These are phyloP conservation scores for Bostrychus sinensis DNA, from an alignment of 2,113 vertebrate genomes.

Conservation along the genomic window DNA sequence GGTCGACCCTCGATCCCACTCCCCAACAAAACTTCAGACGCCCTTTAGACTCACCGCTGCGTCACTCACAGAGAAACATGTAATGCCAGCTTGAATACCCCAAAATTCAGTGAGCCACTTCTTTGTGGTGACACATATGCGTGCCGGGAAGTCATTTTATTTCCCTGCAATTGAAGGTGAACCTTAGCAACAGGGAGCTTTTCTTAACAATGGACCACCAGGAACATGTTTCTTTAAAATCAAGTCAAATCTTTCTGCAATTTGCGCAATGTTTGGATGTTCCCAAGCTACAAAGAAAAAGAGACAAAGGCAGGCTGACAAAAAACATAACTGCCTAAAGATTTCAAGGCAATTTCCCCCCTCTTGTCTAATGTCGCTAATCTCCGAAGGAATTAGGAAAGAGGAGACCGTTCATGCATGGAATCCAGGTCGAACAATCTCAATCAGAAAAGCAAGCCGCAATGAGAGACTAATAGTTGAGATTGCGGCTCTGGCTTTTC, in stretches of 20 bases:
- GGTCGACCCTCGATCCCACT: constrained; percentile 18
- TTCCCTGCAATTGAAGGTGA: background rate
- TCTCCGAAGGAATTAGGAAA: constrained; percentile 19
- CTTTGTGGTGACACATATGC: background rate
- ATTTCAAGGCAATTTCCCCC: constrained; percentile 31
- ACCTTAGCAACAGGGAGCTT: background rate
- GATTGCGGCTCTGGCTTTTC: background rate
- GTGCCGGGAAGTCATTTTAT: background rate
- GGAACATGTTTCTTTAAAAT: background rate
- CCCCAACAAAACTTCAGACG: constrained; percentile 10
- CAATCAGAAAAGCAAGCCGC: constrained; percentile 22
- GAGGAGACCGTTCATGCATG: constrained; percentile 14
- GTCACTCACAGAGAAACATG: background rate
- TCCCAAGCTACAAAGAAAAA: constrained; percentile 13
- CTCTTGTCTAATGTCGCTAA: constrained; percentile 4
- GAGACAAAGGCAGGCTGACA: constrained; percentile 15
- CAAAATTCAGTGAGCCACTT: constrained; percentile 4
- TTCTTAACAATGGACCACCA: background rate
- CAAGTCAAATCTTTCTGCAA: background rate
- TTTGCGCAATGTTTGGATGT: constrained; percentile 10
- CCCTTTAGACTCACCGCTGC: constrained; percentile 10
- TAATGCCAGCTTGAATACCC: constrained; percentile 1
- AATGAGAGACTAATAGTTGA: constrained; percentile 2
- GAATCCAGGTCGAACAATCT: constrained; percentile 9
- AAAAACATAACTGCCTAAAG: constrained; percentile 10